These are phyloP conservation scores for Megalopta genalis DNA, from an alignment of 1,140 invertebrate genomes.

Conservation along the genomic window DNA sequence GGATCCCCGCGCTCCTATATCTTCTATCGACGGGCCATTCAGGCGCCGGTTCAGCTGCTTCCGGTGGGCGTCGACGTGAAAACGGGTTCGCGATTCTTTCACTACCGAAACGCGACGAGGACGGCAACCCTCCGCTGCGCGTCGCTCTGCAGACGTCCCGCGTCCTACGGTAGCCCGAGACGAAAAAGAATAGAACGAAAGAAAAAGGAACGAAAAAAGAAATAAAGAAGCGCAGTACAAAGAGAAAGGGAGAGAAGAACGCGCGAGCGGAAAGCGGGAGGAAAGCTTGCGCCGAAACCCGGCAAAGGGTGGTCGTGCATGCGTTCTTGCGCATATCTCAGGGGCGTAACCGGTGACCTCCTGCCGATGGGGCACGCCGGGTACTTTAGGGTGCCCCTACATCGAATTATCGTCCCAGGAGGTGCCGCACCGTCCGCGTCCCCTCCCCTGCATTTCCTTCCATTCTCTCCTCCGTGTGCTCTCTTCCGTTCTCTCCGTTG, in stretches of 20 bases:
- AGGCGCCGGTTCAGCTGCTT: slow-evolving; percentile 76
- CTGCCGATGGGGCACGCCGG: slow-evolving; percentile 66
- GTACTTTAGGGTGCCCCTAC: slow-evolving; percentile 69
- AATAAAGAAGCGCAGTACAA: slow-evolving; percentile 40
- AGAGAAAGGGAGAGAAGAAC: slow-evolving; percentile 35
- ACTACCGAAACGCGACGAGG: slow-evolving; percentile 49
- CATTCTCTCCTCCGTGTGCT: slow-evolving; percentile 2
- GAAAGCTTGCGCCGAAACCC: slow-evolving; percentile 59
- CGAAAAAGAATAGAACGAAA: slow-evolving; percentile 34
- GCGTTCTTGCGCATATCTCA: slow-evolving; percentile 70
- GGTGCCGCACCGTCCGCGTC: slow-evolving; percentile 33
- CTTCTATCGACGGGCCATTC: slow-evolving; percentile 71
- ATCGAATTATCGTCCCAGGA: slow-evolving; percentile 70
- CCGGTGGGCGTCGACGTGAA: slow-evolving; percentile 79
- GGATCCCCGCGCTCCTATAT: slow-evolving; percentile 75
- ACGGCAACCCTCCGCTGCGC: slow-evolving; percentile 31
- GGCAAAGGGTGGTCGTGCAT: slow-evolving; percentile 65
- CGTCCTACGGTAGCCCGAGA: slow-evolving; percentile 5
- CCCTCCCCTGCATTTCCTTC: background rate
- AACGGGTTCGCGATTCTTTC: slow-evolving; percentile 79
- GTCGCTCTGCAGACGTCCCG: slow-evolving; percentile 30
- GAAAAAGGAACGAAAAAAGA: slow-evolving; percentile 31
- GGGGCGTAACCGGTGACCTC: slow-evolving; percentile 74
- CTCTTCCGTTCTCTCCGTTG: slow-evolving; percentile 13
- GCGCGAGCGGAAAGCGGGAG: slow-evolving; percentile 40